A percentile compares a stretch with the other conserved stretches of the same genome.
Evolutionary conservation across 1,140 invertebrate genomes (phyloP).

Genomic region (Dryas iulia): DNA sequence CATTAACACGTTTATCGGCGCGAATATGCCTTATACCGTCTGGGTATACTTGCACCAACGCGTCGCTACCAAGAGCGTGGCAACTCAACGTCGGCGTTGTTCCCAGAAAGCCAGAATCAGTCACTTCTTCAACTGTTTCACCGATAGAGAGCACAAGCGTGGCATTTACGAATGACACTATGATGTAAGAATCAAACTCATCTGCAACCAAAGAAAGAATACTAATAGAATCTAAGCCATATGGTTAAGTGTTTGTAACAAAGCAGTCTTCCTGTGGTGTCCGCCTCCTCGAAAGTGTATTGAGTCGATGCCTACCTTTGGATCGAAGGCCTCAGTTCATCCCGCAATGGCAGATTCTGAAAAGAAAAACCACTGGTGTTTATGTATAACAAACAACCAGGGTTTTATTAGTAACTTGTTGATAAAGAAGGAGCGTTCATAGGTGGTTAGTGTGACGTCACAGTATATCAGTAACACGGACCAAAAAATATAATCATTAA

Average conservation of each 20-base stretch:
- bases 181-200: conserved; percentile 99
- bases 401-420: conserved; percentile 81
- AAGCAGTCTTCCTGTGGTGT: conserved; percentile 41
- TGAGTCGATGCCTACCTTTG: conserved; percentile 71
- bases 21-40: conserved; percentile 99
- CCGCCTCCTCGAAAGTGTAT: conserved; percentile 52
- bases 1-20: conserved; percentile 98
- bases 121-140: conserved; percentile 99
- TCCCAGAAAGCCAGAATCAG: conserved; percentile 99
- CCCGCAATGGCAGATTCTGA: conserved; percentile 75
- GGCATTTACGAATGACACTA: conserved; percentile 99
- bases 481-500: conserved; percentile 74
- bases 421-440: conserved; percentile 75
- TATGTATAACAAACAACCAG: conserved; percentile 80
- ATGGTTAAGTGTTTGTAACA: conserved; percentile 9
- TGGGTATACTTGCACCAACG: conserved; percentile 98
- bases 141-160: conserved; percentile 99
- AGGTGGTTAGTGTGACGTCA: conserved; percentile 74
- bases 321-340: conserved; percentile 60
- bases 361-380: conserved; percentile 82
- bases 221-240: conserved; percentile 46
- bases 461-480: conserved; percentile 77
- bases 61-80: conserved; percentile 98
- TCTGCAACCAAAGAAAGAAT: conserved; percentile 88
- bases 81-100: conserved; percentile 98